Evolutionary conservation across 2,113 vertebrate genomes (phyloP).

Genomic region (Rhizomys pruinosus): DNA sequence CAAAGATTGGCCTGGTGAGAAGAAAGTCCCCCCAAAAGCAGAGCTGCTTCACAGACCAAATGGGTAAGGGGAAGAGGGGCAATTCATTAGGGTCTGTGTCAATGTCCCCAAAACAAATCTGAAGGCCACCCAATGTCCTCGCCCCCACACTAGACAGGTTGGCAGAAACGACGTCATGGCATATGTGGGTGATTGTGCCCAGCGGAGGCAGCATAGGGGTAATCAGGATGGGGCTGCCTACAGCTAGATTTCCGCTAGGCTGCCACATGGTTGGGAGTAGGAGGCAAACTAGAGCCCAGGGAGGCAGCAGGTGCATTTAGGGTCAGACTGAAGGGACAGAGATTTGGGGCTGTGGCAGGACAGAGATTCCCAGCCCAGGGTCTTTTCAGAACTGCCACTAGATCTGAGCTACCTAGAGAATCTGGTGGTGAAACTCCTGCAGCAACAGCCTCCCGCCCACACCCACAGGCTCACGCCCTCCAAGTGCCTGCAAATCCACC

Average conservation of each 20-base stretch:
- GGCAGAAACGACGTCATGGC: conserved; percentile 76
- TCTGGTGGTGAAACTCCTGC: not conserved
- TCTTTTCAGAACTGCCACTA: not conserved
- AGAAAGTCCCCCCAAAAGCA: not conserved
- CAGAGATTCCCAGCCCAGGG: not conserved
- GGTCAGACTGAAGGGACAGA: conserved; percentile 29
- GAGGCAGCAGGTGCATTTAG: conserved; percentile 17
- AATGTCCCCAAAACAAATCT: conserved; percentile 34
- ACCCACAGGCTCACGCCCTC: not conserved
- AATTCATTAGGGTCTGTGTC: not conserved
- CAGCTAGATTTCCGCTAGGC: conserved; percentile 77
- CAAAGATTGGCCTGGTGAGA: not conserved
- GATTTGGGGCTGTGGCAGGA: conserved; percentile 16
- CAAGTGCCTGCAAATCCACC: conserved; percentile 39
- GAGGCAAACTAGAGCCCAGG: conserved; percentile 56
- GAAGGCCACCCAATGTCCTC: conserved; percentile 46
- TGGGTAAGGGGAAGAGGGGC: not conserved
- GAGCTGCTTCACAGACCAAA: not conserved
- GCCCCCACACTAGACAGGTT: conserved; percentile 39
- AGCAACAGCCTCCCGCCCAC: not conserved
- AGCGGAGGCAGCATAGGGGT: conserved; percentile 51
- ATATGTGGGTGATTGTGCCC: conserved; percentile 77
- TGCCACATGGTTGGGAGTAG: conserved; percentile 61
- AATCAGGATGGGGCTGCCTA: conserved; percentile 69
- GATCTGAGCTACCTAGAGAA: not conserved